phyloP scores from a whole-genome alignment of 2,797 vertebrate species.

The Ataeniobius toweri region DNA sequence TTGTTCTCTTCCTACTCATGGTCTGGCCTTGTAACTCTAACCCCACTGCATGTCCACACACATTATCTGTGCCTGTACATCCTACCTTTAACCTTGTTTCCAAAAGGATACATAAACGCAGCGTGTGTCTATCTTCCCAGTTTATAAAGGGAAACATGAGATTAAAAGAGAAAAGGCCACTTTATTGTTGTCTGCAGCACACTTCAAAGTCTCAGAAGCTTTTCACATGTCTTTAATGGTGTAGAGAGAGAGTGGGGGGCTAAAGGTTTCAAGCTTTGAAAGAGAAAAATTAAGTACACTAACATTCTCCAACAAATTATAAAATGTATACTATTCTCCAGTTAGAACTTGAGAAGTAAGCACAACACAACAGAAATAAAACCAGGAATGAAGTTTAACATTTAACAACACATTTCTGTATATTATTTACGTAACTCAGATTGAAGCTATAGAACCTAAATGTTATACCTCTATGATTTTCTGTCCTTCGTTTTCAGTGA shows the following conservation, averaged over 20 bases:
- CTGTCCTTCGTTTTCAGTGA: not conserved
- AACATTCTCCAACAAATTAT: constrained; percentile 40
- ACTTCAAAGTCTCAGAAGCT: constrained; percentile 74
- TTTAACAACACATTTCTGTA: not conserved
- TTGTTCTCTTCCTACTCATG: constrained; percentile 66
- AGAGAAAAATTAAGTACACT: constrained; percentile 67
- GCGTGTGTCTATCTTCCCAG: constrained; percentile 22
- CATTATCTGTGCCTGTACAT: constrained; percentile 30
- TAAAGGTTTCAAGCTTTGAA: constrained; percentile 66
- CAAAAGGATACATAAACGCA: constrained; percentile 43
- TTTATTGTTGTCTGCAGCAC: constrained; percentile 60
- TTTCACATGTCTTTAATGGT: constrained; percentile 77
- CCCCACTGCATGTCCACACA: constrained; percentile 19
- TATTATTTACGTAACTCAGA: not conserved
- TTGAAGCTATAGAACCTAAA: not conserved
- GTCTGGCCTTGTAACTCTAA: constrained; percentile 31
- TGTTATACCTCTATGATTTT: not conserved
- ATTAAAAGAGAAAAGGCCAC: constrained; percentile 64
- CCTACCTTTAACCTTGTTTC: constrained; percentile 47
- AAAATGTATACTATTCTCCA: constrained; percentile 12
- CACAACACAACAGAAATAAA: not conserved
- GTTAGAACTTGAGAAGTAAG: constrained; percentile 5
- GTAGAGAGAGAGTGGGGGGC: constrained; percentile 67
- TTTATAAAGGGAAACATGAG: constrained; percentile 45
- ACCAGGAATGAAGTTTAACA: not conserved